A percentile compares a stretch with the other conserved stretches of the same genome.
Conservation (phyloP, 92 coral and sea anemone species). For the Ricordea florida region DNA sequence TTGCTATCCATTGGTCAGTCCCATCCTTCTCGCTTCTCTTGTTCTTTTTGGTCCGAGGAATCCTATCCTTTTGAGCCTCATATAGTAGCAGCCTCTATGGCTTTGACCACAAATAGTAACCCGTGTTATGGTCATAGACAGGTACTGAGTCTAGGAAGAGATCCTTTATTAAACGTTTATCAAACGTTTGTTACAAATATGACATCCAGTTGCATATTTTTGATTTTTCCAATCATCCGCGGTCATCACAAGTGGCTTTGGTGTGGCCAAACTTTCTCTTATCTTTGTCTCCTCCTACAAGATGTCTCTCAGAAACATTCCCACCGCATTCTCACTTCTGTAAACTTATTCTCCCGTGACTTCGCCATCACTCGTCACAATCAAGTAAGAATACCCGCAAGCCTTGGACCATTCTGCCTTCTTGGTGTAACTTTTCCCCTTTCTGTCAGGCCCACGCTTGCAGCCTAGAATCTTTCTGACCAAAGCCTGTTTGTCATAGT, state of each 20-base stretch:
- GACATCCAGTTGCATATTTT: not conserved
- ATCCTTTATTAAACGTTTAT: not conserved
- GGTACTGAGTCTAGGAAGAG: not conserved
- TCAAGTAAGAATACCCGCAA: not conserved
- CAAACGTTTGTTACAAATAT: not conserved
- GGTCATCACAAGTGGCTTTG: not conserved
- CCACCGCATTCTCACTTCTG: conserved; percentile 6
- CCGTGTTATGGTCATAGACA: too few relatives aligned
- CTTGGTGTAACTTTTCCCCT: too few relatives aligned
- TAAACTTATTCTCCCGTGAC: not conserved
- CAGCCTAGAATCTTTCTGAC: not conserved
- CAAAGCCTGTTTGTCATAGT: not conserved
- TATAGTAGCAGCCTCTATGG: too few relatives aligned
- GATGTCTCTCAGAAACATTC: not conserved
- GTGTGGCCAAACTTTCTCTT: not conserved
- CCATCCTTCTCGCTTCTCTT: too few relatives aligned
- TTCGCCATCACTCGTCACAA: not conserved
- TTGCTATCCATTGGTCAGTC: too few relatives aligned
- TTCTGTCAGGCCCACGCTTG: not conserved
- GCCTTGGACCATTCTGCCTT: not conserved
- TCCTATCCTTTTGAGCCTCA: too few relatives aligned
- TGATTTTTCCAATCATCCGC: not conserved
- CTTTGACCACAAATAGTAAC: too few relatives aligned
- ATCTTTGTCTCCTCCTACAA: not conserved
- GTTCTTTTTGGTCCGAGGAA: too few relatives aligned